Evolutionary conservation across 2,113 vertebrate species (phyloP).

Genomic region (Rhinolophus ferrumequinum): DNA sequence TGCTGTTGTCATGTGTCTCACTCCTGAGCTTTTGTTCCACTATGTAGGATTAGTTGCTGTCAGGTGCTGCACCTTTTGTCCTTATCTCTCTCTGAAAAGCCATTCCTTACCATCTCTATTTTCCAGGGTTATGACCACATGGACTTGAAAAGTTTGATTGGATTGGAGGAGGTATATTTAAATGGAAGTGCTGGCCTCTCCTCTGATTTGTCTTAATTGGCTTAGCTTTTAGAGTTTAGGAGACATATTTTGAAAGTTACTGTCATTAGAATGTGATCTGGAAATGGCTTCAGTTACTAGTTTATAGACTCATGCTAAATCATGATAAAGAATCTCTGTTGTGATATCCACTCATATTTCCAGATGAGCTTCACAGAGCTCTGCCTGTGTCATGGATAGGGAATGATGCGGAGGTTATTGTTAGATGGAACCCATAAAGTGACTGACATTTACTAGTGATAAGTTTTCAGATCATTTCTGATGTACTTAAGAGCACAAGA

Average conservation of each 20-base stretch:
- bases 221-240: slow-evolving; percentile 1
- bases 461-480: slow-evolving; percentile 41
- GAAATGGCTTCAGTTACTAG: slow-evolving; percentile 36
- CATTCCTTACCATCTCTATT: neutral
- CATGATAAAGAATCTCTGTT: neutral
- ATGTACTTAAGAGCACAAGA: neutral
- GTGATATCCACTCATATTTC: neutral
- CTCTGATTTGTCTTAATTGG: slow-evolving; percentile 3
- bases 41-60: slow-evolving; percentile 7
- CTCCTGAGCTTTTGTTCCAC: neutral
- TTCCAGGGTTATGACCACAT: slow-evolving; percentile 4
- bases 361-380: neutral
- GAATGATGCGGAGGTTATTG: neutral
- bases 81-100: slow-evolving; percentile 13
- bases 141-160: neutral
- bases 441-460: neutral
- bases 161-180: slow-evolving; percentile 6
- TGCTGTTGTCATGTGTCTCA: neutral
- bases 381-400: neutral
- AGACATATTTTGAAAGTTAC: neutral
- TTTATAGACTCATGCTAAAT: neutral
- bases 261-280: neutral
- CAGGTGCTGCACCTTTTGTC: slow-evolving; percentile 49
- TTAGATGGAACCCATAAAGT: neutral
- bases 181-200: neutral